These are phyloP conservation scores for Machaerirhynchus nigripectus DNA, from an alignment of 2,113 vertebrate genomes.

Conservation along the genomic window DNA sequence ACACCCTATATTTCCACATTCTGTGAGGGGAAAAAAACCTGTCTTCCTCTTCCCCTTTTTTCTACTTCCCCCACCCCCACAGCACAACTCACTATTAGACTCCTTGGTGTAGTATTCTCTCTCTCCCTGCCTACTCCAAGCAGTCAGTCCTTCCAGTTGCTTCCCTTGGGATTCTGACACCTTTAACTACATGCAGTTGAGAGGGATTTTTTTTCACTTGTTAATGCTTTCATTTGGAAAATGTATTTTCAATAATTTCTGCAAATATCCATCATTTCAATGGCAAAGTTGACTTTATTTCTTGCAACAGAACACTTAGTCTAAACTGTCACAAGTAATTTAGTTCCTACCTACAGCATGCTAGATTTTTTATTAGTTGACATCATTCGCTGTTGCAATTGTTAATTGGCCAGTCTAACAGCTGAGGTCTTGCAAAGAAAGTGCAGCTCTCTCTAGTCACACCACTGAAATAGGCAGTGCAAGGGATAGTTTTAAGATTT, in stretches of 20 bases:
- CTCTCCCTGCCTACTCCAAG: not conserved
- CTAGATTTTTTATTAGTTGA: not conserved
- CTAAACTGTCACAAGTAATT: not conserved
- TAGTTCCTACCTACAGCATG: not conserved
- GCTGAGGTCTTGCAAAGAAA: not conserved
- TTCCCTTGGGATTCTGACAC: not conserved
- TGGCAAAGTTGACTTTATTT: not conserved
- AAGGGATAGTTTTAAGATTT: not conserved
- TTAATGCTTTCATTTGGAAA: not conserved
- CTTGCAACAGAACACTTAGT: not conserved
- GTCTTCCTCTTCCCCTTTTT: not conserved
- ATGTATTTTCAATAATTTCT: not conserved
- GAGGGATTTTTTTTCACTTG: not conserved
- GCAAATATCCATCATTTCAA: not conserved
- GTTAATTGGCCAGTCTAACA: not conserved
- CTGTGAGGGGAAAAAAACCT: not conserved
- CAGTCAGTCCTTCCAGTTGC: not conserved
- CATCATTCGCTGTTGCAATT: not conserved
- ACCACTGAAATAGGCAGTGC: not conserved
- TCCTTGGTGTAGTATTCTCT: not conserved
- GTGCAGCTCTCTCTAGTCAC: not conserved
- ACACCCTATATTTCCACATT: not conserved
- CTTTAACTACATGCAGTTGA: not conserved
- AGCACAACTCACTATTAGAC: not conserved
- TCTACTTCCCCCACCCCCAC: not conserved